Percentiles rank a stretch among this genome's conserved stretches.
Conservation (phyloP, 2,888 invertebrate species). For the Salticus scenicus region DNA sequence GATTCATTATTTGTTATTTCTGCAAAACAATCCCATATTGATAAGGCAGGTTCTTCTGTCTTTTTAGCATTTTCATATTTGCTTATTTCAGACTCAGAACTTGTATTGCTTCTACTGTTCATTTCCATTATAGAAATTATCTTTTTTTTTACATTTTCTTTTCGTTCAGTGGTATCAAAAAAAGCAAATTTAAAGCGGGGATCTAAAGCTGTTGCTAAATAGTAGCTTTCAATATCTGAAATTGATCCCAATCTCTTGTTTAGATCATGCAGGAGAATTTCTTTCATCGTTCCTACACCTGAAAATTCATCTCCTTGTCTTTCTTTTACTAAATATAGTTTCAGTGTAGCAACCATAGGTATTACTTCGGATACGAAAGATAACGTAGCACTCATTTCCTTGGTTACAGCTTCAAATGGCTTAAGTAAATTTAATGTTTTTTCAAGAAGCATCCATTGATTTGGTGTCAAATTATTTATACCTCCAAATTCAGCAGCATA, state of each 20-base stretch:
- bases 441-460: no score
- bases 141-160: background rate
- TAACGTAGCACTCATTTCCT: no score
- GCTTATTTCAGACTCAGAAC: background rate
- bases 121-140: background rate
- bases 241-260: background rate
- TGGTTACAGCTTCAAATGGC: no score
- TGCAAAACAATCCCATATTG: background rate
- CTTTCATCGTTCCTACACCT: background rate
- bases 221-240: background rate
- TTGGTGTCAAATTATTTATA: no score
- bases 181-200: conserved; percentile 3
- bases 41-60: background rate
- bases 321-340: no score
- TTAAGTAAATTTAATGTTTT: no score
- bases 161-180: background rate
- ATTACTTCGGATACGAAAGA: no score
- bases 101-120: background rate
- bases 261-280: background rate
- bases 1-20: background rate
- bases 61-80: background rate
- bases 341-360: no score
- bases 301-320: no score
- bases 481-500: no score
- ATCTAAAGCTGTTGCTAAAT: background rate